phyloP scores from a whole-genome alignment of 2,797 vertebrate species.

The Aphelocoma californica region DNA sequence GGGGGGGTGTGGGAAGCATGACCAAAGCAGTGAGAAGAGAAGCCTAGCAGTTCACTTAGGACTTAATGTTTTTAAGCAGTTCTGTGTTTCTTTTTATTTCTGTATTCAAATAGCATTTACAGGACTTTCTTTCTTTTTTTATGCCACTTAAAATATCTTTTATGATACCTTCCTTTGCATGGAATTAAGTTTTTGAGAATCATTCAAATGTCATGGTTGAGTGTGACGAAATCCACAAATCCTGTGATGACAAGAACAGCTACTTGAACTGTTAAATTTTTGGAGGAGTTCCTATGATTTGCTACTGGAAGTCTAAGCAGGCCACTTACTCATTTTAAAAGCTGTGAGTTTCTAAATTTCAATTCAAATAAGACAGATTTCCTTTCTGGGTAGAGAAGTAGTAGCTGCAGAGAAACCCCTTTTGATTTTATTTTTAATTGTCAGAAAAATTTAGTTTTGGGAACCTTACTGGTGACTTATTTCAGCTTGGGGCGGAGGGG shows the following conservation, averaged over 20 bases:
- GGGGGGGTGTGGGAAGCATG: accelerated
- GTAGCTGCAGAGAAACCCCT: background rate
- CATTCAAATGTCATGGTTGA: background rate
- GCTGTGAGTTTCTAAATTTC: background rate
- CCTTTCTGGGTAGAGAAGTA: background rate
- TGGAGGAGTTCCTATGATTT: background rate
- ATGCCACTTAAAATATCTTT: background rate
- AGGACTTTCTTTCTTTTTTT: background rate
- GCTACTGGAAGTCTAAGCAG: background rate
- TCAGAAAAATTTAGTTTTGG: background rate
- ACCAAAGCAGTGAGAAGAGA: background rate
- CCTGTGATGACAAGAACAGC: background rate
- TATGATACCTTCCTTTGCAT: background rate
- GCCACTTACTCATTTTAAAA: background rate
- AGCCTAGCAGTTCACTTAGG: background rate
- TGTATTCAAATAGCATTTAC: background rate
- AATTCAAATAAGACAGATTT: background rate
- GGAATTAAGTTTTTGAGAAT: background rate
- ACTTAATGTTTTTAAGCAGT: background rate
- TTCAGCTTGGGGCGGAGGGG: background rate
- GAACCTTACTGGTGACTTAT: background rate
- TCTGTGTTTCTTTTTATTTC: background rate
- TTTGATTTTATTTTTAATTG: background rate
- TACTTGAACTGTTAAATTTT: background rate
- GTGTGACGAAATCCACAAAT: background rate